phyloP scores from a whole-genome alignment of 2,797 vertebrate genomes.

The Acrossocheilus wenchowensis region DNA sequence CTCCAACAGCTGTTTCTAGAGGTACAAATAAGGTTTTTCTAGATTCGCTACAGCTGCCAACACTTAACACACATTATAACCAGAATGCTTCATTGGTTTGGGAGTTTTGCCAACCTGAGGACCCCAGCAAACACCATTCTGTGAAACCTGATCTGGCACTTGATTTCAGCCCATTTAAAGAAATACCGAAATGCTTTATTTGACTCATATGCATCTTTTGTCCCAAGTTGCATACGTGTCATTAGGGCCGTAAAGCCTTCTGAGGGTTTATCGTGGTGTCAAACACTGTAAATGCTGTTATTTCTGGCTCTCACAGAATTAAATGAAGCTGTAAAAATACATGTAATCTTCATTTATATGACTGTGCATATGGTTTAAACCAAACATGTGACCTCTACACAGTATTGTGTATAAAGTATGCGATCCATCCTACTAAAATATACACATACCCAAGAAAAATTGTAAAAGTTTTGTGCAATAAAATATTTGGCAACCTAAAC shows the following conservation, averaged over 20 bases:
- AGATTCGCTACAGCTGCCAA: constrained; percentile 28
- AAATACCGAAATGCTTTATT: not conserved
- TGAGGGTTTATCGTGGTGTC: constrained; percentile 17
- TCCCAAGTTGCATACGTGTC: not conserved
- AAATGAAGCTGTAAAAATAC: constrained; percentile 20
- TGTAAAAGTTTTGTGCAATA: not conserved
- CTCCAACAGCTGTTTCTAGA: constrained; percentile 7
- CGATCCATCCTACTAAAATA: not conserved
- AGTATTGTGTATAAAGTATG: not conserved
- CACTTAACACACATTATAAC: constrained; percentile 16
- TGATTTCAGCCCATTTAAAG: not conserved
- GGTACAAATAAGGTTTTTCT: constrained; percentile 17
- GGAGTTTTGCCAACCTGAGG: constrained; percentile 24
- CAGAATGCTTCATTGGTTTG: constrained; percentile 25
- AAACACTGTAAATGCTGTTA: not conserved
- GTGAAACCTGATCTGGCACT: not conserved
- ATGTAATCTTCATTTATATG: not conserved
- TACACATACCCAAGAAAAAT: not conserved
- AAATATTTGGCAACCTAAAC: not conserved
- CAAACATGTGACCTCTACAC: not conserved
- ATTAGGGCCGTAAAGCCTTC: not conserved
- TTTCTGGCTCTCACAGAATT: not conserved
- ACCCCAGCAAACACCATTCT: constrained; percentile 5
- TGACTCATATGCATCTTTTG: not conserved
- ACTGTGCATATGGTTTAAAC: constrained; percentile 13